Percentiles rank a stretch among this genome's conserved stretches.
These are phyloP conservation scores for Calliopum simillimum DNA, from an alignment of 2,888 invertebrate genomes.

Conservation along the genomic window DNA sequence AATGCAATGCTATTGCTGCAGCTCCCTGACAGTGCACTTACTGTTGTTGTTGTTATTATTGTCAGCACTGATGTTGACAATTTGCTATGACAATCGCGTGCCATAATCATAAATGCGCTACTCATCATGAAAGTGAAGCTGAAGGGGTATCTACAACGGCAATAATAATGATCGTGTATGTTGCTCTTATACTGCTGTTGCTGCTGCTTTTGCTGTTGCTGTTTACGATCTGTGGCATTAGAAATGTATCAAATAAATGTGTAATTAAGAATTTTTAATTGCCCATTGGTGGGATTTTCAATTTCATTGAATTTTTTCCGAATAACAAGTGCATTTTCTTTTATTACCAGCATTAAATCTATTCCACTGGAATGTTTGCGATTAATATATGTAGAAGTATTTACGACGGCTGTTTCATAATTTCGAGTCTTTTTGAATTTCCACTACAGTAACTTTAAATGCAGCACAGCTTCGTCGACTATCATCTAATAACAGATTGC, in stretches of 20 bases:
- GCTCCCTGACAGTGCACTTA: background rate
- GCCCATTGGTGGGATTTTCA: conserved; percentile 30
- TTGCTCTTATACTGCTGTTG: conserved; percentile 1
- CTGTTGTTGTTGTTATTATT: conserved; percentile 14
- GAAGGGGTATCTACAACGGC: background rate
- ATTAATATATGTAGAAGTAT: too few species aligned
- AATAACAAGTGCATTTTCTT: too few species aligned
- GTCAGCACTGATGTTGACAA: conserved; percentile 31
- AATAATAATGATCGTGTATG: conserved; percentile 15
- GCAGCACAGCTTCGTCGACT: too few species aligned
- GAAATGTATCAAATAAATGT: conserved; percentile 29
- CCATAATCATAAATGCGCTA: conserved; percentile 31
- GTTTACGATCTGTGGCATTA: conserved; percentile 6
- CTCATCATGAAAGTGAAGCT: conserved; percentile 1
- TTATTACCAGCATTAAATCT: too few species aligned
- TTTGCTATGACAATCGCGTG: conserved; percentile 31
- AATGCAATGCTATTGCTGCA: conserved; percentile 23
- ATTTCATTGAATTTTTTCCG: conserved; percentile 15
- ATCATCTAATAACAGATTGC: too few species aligned
- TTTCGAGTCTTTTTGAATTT: too few species aligned
- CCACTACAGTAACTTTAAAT: too few species aligned
- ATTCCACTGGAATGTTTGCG: too few species aligned
- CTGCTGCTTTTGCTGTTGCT: conserved; percentile 5
- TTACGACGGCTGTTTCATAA: too few species aligned
- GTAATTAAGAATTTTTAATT: conserved; percentile 32